These are phyloP conservation scores for Myrmophylax atrothorax DNA, from an alignment of 2,113 vertebrate species.

Conservation along the genomic window DNA sequence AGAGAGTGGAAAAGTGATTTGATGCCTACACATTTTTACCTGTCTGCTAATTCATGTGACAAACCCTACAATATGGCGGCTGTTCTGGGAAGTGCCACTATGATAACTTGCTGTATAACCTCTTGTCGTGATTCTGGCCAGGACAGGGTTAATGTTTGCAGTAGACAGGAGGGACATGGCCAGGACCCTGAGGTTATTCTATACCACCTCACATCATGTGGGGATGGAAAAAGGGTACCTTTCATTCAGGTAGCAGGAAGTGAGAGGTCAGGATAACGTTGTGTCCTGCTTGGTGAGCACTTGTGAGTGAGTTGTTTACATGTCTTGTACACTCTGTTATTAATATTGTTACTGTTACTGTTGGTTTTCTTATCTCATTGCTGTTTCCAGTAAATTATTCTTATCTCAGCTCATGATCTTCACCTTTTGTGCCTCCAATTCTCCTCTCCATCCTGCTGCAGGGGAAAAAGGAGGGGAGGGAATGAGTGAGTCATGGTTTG, in stretches of 20 bases:
- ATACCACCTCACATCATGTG: neutral
- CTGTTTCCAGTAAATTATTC: neutral
- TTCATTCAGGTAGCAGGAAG: neutral
- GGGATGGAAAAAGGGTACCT: neutral
- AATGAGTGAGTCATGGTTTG: neutral
- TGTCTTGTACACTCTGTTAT: neutral
- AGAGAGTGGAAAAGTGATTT: neutral
- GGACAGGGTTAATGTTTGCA: neutral
- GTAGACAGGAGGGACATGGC: neutral
- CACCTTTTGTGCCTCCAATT: neutral
- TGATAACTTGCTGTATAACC: neutral
- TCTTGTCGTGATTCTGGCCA: neutral
- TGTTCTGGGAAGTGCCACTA: neutral
- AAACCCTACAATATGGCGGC: neutral
- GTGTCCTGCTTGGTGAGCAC: too few species aligned
- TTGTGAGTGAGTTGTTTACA: neutral
- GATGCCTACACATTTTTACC: neutral
- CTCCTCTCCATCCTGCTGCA: neutral
- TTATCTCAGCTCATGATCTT: neutral
- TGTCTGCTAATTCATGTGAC: neutral
- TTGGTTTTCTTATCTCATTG: neutral
- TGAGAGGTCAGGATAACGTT: accelerated
- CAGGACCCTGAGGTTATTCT: neutral
- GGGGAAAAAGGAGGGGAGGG: neutral
- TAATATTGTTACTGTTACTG: neutral